phyloP scores from a whole-genome alignment of 1,140 invertebrate genomes.

The Notospermus geniculatus region DNA sequence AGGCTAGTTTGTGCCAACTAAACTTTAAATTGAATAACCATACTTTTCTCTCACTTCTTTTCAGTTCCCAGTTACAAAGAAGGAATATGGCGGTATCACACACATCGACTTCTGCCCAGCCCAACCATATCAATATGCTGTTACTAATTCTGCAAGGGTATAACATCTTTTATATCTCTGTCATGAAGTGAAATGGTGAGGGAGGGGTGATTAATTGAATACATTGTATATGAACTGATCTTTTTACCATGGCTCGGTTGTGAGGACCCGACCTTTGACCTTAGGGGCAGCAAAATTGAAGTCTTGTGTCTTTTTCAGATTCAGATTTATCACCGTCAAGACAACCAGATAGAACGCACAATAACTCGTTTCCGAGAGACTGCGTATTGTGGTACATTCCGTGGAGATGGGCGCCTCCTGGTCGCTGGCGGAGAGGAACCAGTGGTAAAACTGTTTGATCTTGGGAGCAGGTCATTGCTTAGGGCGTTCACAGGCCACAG shows the following conservation, averaged over 20 bases:
- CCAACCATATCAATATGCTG: constrained; percentile 83
- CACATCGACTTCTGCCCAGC: constrained; percentile 85
- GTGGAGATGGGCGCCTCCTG: constrained; percentile 78
- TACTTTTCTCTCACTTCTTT: constrained; percentile 52
- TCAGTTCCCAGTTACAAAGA: constrained; percentile 80
- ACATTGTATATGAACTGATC: too few relatives aligned
- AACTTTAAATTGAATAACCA: too few relatives aligned
- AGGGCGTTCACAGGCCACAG: constrained; percentile 70
- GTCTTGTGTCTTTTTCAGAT: constrained; percentile 51
- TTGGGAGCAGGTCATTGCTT: constrained; percentile 68
- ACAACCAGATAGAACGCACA: constrained; percentile 79
- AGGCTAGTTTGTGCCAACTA: too few relatives aligned
- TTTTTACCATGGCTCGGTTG: too few relatives aligned
- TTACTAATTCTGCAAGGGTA: constrained; percentile 85
- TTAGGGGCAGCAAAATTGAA: constrained; percentile 7
- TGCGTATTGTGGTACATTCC: constrained; percentile 82
- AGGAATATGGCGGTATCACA: constrained; percentile 89
- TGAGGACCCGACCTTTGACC: background rate
- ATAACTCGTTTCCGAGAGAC: constrained; percentile 81
- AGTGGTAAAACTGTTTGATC: constrained; percentile 85
- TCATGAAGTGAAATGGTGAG: too few relatives aligned
- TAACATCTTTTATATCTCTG: too few relatives aligned
- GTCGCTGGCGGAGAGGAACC: constrained; percentile 84
- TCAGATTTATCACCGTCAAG: constrained; percentile 88
- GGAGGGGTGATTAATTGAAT: too few relatives aligned